Evolutionary conservation across 2,888 invertebrate species (phyloP).

Genomic region (Protophormia terraenovae): DNA sequence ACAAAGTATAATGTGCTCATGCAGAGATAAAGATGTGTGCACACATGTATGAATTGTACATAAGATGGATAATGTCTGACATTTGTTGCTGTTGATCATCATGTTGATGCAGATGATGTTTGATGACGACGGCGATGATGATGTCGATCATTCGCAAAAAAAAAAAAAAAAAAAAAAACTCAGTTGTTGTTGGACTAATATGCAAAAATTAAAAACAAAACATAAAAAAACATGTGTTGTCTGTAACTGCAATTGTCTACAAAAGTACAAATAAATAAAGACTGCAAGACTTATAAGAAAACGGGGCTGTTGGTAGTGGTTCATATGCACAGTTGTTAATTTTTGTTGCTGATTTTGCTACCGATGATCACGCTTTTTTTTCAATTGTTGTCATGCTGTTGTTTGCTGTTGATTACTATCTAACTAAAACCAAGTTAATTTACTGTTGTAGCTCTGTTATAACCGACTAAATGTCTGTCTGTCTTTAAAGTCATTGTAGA

Average conservation of each 20-base stretch:
- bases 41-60: slow-evolving; percentile 23
- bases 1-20: neutral
- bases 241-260: slow-evolving; percentile 13
- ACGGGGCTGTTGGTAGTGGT: slow-evolving; percentile 29
- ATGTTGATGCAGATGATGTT: slow-evolving; percentile 56
- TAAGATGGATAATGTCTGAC: slow-evolving; percentile 64
- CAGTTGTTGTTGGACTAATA: slow-evolving; percentile 49
- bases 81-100: slow-evolving; percentile 66
- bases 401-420: slow-evolving; percentile 56
- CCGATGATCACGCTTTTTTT: slow-evolving; percentile 61
- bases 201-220: slow-evolving; percentile 56
- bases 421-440: slow-evolving; percentile 61
- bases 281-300: neutral
- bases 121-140: slow-evolving; percentile 62
- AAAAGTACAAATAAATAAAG: neutral
- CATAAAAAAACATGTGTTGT: slow-evolving; percentile 56
- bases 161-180: slow-evolving; percentile 64
- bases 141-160: slow-evolving; percentile 66
- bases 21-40: neutral
- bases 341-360: slow-evolving; percentile 42
- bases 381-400: slow-evolving; percentile 53
- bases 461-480: slow-evolving; percentile 1
- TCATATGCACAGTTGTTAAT: slow-evolving; percentile 9
- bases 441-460: slow-evolving; percentile 30
- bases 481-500: slow-evolving; percentile 46